These are phyloP conservation scores for Neofelis nebulosa DNA, from an alignment of 2,113 vertebrate species.

Conservation along the genomic window DNA sequence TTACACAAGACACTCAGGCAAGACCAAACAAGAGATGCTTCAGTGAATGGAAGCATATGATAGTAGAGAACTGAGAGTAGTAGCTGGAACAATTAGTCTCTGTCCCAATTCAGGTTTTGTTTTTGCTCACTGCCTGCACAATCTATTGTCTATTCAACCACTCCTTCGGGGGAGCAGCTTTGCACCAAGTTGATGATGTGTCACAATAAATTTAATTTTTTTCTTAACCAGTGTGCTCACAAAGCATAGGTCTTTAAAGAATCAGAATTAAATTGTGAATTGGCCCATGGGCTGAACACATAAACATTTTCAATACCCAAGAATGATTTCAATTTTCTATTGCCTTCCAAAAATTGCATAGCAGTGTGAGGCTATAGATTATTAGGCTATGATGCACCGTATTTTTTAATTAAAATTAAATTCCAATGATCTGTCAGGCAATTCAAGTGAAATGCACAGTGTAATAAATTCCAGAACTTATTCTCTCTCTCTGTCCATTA, in stretches of 20 bases:
- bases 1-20: background rate
- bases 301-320: slow-evolving; percentile 47
- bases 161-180: background rate
- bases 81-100: background rate
- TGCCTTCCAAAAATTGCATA: slow-evolving; percentile 49
- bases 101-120: background rate
- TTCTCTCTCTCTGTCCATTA: slow-evolving; percentile 21
- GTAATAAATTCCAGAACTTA: slow-evolving; percentile 52
- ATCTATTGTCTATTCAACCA: background rate
- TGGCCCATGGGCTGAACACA: slow-evolving; percentile 3
- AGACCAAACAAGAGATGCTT: background rate
- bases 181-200: background rate
- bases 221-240: slow-evolving; percentile 26
- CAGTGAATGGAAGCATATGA: background rate
- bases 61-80: background rate
- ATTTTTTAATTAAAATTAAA: slow-evolving; percentile 75
- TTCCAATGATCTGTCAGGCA: slow-evolving; percentile 56
- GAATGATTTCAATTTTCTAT: slow-evolving; percentile 53
- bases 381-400: background rate
- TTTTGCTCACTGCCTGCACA: background rate
- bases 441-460: slow-evolving; percentile 45
- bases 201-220: slow-evolving; percentile 18
- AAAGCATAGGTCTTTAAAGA: slow-evolving; percentile 15
- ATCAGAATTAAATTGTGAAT: slow-evolving; percentile 49
- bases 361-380: slow-evolving; percentile 29